A percentile compares a stretch with the other conserved stretches of the same genome.
phyloP scores from a whole-genome alignment of 2,888 invertebrate genomes.

The Hemithea aestivaria region DNA sequence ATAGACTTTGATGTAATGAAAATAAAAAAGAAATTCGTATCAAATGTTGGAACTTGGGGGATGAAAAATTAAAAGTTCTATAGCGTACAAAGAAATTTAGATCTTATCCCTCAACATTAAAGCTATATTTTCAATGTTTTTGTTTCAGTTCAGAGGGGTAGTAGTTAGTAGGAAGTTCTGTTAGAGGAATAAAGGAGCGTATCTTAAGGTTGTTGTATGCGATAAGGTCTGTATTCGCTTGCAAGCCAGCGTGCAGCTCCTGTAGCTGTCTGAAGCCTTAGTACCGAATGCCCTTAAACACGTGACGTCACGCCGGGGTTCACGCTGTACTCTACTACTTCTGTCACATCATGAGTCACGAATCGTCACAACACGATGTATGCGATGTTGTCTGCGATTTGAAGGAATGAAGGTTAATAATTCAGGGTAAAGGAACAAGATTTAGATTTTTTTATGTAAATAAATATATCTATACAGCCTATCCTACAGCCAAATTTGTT shows the following conservation, averaged over 20 bases:
- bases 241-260: constrained; percentile 25
- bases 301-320: constrained; percentile 58
- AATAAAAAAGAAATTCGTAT: too few relatives aligned
- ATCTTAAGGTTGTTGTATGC: neutral
- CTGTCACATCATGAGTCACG: too few relatives aligned
- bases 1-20: too few relatives aligned
- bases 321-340: constrained; percentile 15
- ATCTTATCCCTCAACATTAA: neutral
- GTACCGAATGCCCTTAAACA: constrained; percentile 61
- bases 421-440: too few relatives aligned
- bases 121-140: constrained; percentile 7
- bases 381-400: too few relatives aligned
- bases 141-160: neutral
- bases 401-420: too few relatives aligned
- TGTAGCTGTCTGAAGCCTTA: constrained; percentile 44
- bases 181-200: too few relatives aligned
- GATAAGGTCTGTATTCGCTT: constrained; percentile 25
- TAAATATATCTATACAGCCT: too few relatives aligned
- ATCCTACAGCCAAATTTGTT: too few relatives aligned
- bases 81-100: neutral
- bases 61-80: neutral
- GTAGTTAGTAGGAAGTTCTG: too few relatives aligned
- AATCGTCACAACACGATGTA: too few relatives aligned
- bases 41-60: constrained; percentile 1
- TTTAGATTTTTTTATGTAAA: too few relatives aligned